Evolutionary conservation across 2,888 invertebrate genomes (phyloP).

Genomic region (Mythimna pallens): DNA sequence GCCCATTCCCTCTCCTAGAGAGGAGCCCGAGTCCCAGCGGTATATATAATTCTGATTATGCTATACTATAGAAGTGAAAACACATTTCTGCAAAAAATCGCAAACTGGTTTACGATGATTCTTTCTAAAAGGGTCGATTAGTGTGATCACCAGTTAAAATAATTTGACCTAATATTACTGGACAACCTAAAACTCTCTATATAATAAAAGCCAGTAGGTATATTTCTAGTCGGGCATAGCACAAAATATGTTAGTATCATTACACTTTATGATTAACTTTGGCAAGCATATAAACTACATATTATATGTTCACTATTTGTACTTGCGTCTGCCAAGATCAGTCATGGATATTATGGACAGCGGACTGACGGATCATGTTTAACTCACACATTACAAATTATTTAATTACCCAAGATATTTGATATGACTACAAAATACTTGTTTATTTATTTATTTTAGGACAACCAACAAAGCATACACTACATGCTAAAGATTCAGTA

Average conservation of each 20-base stretch:
- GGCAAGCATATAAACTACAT: constrained; percentile 78
- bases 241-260: constrained; percentile 68
- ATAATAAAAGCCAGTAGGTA: constrained; percentile 11
- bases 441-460: too few species aligned
- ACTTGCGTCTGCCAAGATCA: constrained; percentile 73
- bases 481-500: too few species aligned
- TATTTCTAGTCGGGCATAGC: constrained; percentile 59
- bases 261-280: constrained; percentile 76
- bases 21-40: too few species aligned
- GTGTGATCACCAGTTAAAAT: neutral
- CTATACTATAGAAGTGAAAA: too few species aligned
- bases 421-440: constrained; percentile 49
- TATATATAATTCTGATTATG: too few species aligned
- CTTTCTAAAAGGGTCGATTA: too few species aligned
- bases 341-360: constrained; percentile 73
- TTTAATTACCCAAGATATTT: constrained; percentile 1
- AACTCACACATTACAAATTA: constrained; percentile 27
- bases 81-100: too few species aligned
- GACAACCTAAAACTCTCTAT: neutral
- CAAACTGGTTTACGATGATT: too few species aligned
- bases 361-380: constrained; percentile 30
- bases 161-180: constrained; percentile 2
- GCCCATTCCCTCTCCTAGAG: too few species aligned
- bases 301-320: constrained; percentile 74
- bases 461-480: too few species aligned